Percentiles rank a stretch among this genome's conserved stretches.
Conservation (phyloP, 2,888 invertebrate genomes). For the Diarsia mendica region DNA sequence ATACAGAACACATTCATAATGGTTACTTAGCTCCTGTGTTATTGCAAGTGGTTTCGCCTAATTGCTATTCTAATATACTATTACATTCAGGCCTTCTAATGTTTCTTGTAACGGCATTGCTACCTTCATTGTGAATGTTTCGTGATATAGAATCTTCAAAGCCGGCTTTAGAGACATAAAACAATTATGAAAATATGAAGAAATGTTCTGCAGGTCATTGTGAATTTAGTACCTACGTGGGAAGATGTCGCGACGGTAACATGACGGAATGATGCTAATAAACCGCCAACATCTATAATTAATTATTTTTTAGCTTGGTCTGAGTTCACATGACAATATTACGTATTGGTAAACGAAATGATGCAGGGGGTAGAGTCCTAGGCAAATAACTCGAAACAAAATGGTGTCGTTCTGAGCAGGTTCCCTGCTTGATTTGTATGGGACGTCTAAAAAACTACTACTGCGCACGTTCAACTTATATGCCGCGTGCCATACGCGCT, state of each 20-base stretch:
- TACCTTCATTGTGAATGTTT: slow-evolving; percentile 33
- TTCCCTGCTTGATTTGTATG: too few species aligned
- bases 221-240: slow-evolving; percentile 16
- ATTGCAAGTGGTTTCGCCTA: slow-evolving; percentile 33
- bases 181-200: slow-evolving; percentile 13
- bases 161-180: background rate
- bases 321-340: too few species aligned
- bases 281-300: background rate
- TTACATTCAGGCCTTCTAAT: slow-evolving; percentile 50
- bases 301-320: background rate
- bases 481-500: too few species aligned
- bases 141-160: slow-evolving; percentile 21
- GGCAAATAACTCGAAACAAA: too few species aligned
- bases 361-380: too few species aligned
- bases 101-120: slow-evolving; percentile 25
- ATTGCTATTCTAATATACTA: slow-evolving; percentile 43
- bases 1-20: slow-evolving; percentile 38
- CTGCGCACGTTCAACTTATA: too few species aligned
- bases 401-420: too few species aligned
- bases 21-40: slow-evolving; percentile 35
- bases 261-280: background rate
- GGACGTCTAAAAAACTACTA: too few species aligned
- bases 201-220: slow-evolving; percentile 18
- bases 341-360: too few species aligned
- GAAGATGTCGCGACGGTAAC: background rate